Conservation (phyloP, 92 coral and sea anemone species). For the Virgularia gustaviana region DNA sequence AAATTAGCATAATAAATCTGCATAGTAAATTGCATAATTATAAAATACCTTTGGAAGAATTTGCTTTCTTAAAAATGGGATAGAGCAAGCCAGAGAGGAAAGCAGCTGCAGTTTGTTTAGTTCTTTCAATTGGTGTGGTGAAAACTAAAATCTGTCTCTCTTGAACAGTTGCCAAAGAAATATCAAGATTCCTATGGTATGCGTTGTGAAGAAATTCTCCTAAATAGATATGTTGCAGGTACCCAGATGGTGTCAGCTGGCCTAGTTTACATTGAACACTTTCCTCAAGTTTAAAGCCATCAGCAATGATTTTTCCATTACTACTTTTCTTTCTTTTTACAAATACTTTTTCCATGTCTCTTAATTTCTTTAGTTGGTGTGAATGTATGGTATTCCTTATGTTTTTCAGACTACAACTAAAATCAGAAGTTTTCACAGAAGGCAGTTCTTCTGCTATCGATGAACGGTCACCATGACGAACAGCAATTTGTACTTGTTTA, state of each 20-base stretch:
- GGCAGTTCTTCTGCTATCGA: constrained; percentile 40
- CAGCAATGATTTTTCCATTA: constrained; percentile 8
- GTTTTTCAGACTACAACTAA: constrained; percentile 61
- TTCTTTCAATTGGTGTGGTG: constrained; percentile 64
- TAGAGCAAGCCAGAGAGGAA: constrained; percentile 72
- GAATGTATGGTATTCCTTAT: constrained; percentile 22
- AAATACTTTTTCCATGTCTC: constrained; percentile 28
- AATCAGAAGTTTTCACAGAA: constrained; percentile 38
- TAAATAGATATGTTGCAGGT: constrained; percentile 68
- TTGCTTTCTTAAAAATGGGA: neutral
- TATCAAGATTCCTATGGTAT: constrained; percentile 49
- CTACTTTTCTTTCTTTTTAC: constrained; percentile 24
- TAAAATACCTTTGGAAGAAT: neutral
- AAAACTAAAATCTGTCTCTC: constrained; percentile 53
- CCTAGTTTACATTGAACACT: constrained; percentile 56
- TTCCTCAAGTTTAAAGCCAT: constrained; percentile 30
- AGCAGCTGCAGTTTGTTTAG: constrained; percentile 82
- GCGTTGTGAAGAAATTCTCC: constrained; percentile 64
- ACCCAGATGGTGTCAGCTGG: constrained; percentile 71
- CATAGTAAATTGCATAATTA: neutral
- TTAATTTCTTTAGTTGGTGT: constrained; percentile 55
- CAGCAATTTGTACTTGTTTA: constrained; percentile 65
- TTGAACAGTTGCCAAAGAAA: constrained; percentile 23
- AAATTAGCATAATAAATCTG: neutral
- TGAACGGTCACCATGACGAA: constrained; percentile 93